These are phyloP conservation scores for Emydura subglobosa DNA, from an alignment of 2,113 vertebrate species.

Conservation along the genomic window DNA sequence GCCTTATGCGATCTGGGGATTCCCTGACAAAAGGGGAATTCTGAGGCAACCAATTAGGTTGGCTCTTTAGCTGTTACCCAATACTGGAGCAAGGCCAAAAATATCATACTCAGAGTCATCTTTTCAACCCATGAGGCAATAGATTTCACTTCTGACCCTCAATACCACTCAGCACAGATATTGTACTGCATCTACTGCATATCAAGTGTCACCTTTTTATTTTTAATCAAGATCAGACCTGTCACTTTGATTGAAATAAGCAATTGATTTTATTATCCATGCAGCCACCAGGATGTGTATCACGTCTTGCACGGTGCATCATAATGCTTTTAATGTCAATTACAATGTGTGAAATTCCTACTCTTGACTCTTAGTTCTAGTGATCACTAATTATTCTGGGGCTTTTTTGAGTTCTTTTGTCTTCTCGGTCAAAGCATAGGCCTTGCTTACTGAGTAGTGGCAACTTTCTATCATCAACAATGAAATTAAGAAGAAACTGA, in stretches of 20 bases:
- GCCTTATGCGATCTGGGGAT: neutral
- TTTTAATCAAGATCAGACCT: neutral
- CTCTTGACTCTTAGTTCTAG: neutral
- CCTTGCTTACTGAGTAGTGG: neutral
- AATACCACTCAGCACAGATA: neutral
- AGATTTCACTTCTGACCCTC: neutral
- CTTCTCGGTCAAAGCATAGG: neutral
- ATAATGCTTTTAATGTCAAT: neutral
- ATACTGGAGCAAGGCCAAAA: neutral
- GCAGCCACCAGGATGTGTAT: neutral
- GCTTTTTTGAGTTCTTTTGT: neutral
- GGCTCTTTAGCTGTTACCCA: neutral
- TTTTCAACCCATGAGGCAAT: neutral
- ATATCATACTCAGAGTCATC: neutral
- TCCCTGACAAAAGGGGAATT: neutral
- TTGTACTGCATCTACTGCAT: neutral
- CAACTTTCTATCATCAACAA: neutral
- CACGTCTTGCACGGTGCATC: neutral
- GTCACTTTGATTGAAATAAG: neutral
- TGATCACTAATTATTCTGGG: neutral
- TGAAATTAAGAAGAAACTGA: neutral
- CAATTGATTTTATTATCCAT: neutral
- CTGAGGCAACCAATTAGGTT: neutral
- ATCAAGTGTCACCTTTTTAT: neutral
- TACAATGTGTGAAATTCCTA: neutral